Base-by-base conservation (phyloP, 1,140 invertebrate genomes). In the Aphelenchoides besseyi region DNA sequence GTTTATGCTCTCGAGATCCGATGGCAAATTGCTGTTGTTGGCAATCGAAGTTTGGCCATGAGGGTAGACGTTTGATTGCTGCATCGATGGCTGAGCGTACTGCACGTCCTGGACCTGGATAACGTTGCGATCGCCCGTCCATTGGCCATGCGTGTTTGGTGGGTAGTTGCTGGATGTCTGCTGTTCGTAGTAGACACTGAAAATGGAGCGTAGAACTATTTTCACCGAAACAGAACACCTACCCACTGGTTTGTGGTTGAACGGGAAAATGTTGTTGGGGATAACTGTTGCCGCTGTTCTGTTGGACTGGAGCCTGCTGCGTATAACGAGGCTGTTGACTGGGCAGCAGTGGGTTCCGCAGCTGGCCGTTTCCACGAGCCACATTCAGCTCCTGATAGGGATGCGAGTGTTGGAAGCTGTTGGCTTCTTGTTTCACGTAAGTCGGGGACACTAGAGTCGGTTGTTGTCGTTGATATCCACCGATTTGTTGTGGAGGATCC, bases 301-400 rank as follows among this genome's bases (percentile, higher is more conserved):
- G 55, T 59, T 59, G 55, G 26, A 18, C 5, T 33, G 5, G 55
- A 28, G 26, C 12, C 55, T 28, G 55, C 18, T 59, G 55, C 55
- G 5, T 5, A 23, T 8, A 59, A 5, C 18, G 55, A 33, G 55
- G 5, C 18, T 5, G 55, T 53, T 66, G 63, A 53, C 30, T 66
- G 63, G 12, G 36, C 36, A 66, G 30, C 26, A 66, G 3, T 23
- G 63, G 63, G 30, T 66, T 66, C 32, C 36, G 80, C 48, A 79
- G 23, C 36, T 75, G 69, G 1, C 8, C 12, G 16, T 37, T 23
- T 18, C 71, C 70, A 41, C 82, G 77, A n/a, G 84, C 80, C 33
- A 69, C 52, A 61, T 72, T 80, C 59, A 82, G 66, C 67, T 82
- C 80, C 32, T 80, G 77, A 59, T 82, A 82, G 0, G 76, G 80